Evolutionary conservation across 2,888 invertebrate genomes (phyloP).

Genomic region (Tupiocoris notatus): DNA sequence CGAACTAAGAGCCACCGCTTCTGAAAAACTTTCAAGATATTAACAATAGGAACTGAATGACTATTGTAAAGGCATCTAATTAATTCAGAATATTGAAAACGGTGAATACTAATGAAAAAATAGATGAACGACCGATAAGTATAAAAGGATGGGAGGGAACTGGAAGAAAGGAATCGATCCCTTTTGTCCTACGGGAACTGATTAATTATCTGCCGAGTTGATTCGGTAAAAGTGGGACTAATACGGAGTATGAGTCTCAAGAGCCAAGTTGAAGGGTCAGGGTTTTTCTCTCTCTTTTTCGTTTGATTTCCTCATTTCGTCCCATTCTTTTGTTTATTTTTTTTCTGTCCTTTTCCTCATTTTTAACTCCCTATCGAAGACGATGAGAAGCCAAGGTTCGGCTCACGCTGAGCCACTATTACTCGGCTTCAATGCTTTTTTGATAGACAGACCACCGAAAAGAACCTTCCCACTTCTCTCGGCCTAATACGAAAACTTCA

Average conservation of each 20-base stretch:
- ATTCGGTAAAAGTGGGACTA: not conserved
- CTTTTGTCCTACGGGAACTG: slow-evolving; percentile 7
- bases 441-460: slow-evolving; percentile 35
- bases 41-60: slow-evolving; percentile 17
- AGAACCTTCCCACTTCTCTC: not conserved
- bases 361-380: not conserved
- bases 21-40: not conserved
- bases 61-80: slow-evolving; percentile 28
- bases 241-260: not conserved
- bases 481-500: slow-evolving; percentile 10
- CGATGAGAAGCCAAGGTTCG: no score
- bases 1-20: not conserved
- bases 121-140: not conserved
- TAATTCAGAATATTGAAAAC: slow-evolving; percentile 38
- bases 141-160: not conserved
- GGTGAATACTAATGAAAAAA: slow-evolving; percentile 29
- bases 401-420: slow-evolving; percentile 29
- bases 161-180: not conserved
- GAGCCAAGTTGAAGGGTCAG: not conserved
- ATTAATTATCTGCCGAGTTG: slow-evolving; percentile 24
- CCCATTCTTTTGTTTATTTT: not conserved
- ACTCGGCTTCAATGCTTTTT: slow-evolving; percentile 27
- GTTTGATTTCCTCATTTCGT: not conserved
- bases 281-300: no score
- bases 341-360: not conserved